Evolutionary conservation across 2,797 vertebrate species (phyloP), one percentile per base, ranked within the genome.

Genomic region (Tenualosa thibaudeaui): DNA sequence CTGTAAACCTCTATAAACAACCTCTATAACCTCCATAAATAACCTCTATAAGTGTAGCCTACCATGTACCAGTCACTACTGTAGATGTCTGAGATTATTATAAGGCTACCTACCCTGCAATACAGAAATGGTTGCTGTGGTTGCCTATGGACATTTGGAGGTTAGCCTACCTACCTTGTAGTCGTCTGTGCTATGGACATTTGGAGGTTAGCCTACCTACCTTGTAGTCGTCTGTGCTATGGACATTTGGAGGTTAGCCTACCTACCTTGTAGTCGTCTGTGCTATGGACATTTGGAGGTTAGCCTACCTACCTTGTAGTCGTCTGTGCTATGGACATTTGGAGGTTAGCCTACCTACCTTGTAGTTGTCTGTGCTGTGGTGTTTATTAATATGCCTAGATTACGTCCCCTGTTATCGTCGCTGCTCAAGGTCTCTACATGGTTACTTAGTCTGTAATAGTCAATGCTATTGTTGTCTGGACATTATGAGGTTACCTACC

Each of bases 161-260:
- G 49, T 50, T 50, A 51, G 31, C 31, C 31, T 31, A 86, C 97
- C 96, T 95, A 99, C 98, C 96, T 98, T 96, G 95, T 99, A 99
- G 95, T 99, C 99, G 94, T 99, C 98, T 0, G 97, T 99, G 96
- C 98, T 99, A 94, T 99, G 99, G 93, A 99, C 97, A 83, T 99
- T 99, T 98, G 91, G 19, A 15, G 49, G 54, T 22, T 22, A 50
- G 31, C 31, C 31, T 31, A 86, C 97, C 96, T 95, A 99, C 98
- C 49, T 9, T 50, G 49, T 50, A 50, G 49, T 50, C 1, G 49
- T 58, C 54, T 8, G 3, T 58, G 54, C 54, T 58, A 3, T 58
- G 3, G 54, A 58, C 15, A 15, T 58, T 50, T 50, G 9, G 49
- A 50, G 49, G 49, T 50, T 50, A 51, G 31, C 31, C 31, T 31